Evolutionary conservation across 2,888 invertebrate species (phyloP).

Genomic region (Tiliacea citrago): DNA sequence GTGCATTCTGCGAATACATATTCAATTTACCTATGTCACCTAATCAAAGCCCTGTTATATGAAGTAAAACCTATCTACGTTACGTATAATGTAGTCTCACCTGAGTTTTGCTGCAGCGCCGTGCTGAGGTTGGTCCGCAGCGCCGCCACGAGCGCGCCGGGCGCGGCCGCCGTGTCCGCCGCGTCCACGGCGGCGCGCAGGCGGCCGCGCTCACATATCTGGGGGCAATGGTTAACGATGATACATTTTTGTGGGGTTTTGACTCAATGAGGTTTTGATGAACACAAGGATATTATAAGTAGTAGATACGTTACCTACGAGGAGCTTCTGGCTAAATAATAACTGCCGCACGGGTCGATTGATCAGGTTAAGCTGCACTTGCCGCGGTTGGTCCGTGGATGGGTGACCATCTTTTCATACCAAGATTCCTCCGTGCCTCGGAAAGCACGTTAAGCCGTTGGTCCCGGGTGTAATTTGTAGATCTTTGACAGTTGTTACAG

Average conservation of each 20-base stretch:
- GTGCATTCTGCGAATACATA: background rate
- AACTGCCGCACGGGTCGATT: too few relatives aligned
- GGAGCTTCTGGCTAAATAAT: too few relatives aligned
- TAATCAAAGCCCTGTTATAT: background rate
- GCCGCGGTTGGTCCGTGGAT: too few relatives aligned
- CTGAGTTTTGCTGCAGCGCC: constrained; percentile 94
- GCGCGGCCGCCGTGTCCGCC: constrained; percentile 78
- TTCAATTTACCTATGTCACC: background rate
- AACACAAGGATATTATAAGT: too few relatives aligned
- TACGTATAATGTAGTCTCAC: constrained; percentile 73
- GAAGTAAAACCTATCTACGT: constrained; percentile 20
- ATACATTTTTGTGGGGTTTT: background rate
- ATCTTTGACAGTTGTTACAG: too few relatives aligned
- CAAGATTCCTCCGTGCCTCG: too few relatives aligned
- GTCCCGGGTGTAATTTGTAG: too few relatives aligned
- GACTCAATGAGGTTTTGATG: too few relatives aligned
- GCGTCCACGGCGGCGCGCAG: constrained; percentile 83
- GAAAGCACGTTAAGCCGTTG: too few relatives aligned
- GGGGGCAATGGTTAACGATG: background rate
- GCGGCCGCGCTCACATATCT: constrained; percentile 85
- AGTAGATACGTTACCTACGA: too few relatives aligned
- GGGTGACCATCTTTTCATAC: too few relatives aligned
- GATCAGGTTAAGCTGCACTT: too few relatives aligned
- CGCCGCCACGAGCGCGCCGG: constrained; percentile 87
- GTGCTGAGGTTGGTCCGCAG: constrained; percentile 91